phyloP scores from a whole-genome alignment of 2,888 invertebrate genomes.

The Chalcis sispes region DNA sequence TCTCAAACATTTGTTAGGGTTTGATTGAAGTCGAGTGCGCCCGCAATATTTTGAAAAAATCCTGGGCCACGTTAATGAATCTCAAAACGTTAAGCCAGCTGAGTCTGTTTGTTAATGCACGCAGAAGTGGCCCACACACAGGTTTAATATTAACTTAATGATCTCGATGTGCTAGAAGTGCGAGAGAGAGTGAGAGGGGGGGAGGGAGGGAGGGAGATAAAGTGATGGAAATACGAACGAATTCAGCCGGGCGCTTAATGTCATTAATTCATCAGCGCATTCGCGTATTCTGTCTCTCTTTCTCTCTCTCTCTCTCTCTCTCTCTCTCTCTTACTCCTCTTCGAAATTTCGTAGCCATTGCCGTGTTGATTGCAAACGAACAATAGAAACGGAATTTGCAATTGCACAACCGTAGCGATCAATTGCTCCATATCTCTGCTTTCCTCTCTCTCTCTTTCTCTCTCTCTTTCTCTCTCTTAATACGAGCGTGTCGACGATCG shows the following conservation, averaged over 20 bases:
- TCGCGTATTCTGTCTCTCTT: too few species aligned
- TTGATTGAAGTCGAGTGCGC: too few species aligned
- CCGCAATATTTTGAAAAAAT: neutral
- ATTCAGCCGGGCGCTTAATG: slow-evolving; percentile 26
- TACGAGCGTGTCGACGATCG: too few species aligned
- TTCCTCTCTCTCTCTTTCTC: neutral
- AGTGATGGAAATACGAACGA: neutral
- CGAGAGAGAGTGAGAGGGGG: too few species aligned
- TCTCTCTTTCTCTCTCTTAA: too few species aligned
- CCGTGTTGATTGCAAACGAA: slow-evolving; percentile 50
- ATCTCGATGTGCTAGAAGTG: too few species aligned
- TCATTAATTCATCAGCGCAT: slow-evolving; percentile 51
- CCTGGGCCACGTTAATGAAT: neutral
- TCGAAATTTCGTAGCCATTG: slow-evolving; percentile 40
- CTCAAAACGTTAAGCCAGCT: neutral
- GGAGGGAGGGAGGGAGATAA: neutral
- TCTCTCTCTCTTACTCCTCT: too few species aligned
- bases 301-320: too few species aligned
- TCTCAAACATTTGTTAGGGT: too few species aligned
- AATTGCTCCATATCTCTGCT: neutral
- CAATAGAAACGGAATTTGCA: slow-evolving; percentile 49
- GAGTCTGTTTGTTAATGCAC: too few species aligned
- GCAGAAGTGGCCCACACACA: too few species aligned
- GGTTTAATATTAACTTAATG: too few species aligned
- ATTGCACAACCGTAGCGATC: slow-evolving; percentile 32